Evolutionary conservation across 37 sponge, comb jelly and placozoan species (phyloP).

Genomic region (Chondrilla cf. caribensis): DNA sequence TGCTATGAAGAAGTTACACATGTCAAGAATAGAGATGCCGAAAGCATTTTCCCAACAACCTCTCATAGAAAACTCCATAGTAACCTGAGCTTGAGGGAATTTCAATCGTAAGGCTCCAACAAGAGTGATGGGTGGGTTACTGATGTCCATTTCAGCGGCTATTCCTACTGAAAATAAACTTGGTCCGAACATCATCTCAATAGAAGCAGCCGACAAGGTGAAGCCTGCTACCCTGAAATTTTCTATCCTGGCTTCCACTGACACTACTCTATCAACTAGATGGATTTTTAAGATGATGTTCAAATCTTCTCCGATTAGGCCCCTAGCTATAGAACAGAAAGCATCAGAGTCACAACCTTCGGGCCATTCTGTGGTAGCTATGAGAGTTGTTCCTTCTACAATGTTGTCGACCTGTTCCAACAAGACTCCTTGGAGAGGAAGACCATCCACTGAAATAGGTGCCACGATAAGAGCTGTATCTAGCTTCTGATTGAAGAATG

Average conservation of each 20-base stretch:
- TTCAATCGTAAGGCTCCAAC: not conserved
- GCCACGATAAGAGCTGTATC: not conserved
- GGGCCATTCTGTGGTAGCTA: not conserved
- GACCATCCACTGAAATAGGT: not conserved
- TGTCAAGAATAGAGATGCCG: not conserved
- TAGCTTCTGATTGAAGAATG: not conserved
- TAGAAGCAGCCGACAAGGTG: not conserved
- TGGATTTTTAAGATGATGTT: not conserved
- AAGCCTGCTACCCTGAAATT: slow-evolving; percentile 7
- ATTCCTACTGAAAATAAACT: slow-evolving; percentile 13
- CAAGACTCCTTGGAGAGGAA: not conserved
- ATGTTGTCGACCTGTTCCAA: not conserved
- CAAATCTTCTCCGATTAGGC: not conserved
- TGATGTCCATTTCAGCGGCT: slow-evolving; percentile 3
- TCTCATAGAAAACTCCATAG: slow-evolving; percentile 13
- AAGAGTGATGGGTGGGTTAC: slow-evolving; percentile 15
- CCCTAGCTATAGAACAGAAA: not conserved
- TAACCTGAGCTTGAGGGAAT: not conserved
- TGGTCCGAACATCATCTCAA: slow-evolving; percentile 11
- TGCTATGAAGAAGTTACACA: slow-evolving; percentile 5
- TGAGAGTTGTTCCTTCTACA: not conserved
- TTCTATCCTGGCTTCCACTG: not conserved
- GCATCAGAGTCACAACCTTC: not conserved
- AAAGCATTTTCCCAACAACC: slow-evolving; percentile 34
- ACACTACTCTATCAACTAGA: not conserved